Conservation (phyloP, 1,140 invertebrate species). For the Nasonia vitripennis region DNA sequence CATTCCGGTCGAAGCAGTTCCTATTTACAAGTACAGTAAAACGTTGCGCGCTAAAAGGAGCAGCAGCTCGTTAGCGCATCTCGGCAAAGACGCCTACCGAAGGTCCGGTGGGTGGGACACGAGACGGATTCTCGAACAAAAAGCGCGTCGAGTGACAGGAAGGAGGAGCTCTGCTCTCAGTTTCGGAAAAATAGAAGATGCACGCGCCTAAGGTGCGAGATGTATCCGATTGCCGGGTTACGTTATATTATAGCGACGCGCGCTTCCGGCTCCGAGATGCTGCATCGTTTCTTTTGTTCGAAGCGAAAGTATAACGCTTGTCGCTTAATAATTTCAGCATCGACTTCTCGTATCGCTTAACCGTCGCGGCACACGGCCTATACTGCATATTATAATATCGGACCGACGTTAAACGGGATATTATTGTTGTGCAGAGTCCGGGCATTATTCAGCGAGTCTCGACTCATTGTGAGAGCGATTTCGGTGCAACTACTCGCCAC, state of each 20-base stretch:
- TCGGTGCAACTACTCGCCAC: constrained; percentile 48
- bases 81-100: background rate
- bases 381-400: background rate
- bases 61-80: constrained; percentile 25
- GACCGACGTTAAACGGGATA: background rate
- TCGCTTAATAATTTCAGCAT: too few species aligned
- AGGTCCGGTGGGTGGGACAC: constrained; percentile 7
- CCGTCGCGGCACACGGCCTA: background rate
- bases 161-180: constrained; percentile 30
- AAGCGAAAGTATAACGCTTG: background rate
- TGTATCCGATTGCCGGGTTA: constrained; percentile 17
- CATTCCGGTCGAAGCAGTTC: background rate
- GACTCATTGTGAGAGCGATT: constrained; percentile 40
- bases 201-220: constrained; percentile 13
- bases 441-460: background rate
- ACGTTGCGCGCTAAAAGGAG: background rate
- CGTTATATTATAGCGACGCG: background rate
- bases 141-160: constrained; percentile 60
- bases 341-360: too few species aligned
- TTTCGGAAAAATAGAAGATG: constrained; percentile 13
- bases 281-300: background rate
- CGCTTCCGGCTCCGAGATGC: constrained; percentile 11
- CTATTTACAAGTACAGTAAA: background rate
- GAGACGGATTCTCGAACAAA: constrained; percentile 34
- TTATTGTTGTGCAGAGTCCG: constrained; percentile 13